These are phyloP conservation scores for Darevskia mixta DNA, from an alignment of 2,797 vertebrate genomes.

Conservation along the genomic window DNA sequence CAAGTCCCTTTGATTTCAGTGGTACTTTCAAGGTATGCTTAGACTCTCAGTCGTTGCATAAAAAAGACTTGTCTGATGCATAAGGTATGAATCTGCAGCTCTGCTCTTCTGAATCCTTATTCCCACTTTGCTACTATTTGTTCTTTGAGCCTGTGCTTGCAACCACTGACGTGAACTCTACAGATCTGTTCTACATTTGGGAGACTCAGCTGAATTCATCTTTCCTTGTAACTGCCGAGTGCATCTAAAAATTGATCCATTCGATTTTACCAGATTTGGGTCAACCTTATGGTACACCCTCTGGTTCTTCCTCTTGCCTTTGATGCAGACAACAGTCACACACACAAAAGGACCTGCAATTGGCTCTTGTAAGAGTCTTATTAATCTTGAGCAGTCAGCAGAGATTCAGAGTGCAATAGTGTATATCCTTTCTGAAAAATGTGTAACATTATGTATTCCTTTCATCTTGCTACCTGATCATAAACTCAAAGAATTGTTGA, in stretches of 20 bases:
- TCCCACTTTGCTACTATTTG: slow-evolving; percentile 9
- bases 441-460: background rate
- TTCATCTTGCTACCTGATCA: background rate
- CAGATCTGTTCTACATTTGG: background rate
- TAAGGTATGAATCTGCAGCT: slow-evolving; percentile 5
- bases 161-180: background rate
- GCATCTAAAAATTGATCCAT: background rate
- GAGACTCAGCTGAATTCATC: background rate
- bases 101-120: background rate
- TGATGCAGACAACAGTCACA: background rate
- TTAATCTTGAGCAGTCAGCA: background rate
- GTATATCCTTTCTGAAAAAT: background rate
- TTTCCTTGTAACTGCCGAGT: background rate
- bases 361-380: background rate
- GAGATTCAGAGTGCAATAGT: background rate
- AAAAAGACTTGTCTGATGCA: slow-evolving; percentile 3
- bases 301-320: background rate
- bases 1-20: slow-evolving; percentile 16
- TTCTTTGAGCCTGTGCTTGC: background rate
- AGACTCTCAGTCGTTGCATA: background rate
- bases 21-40: slow-evolving; percentile 12
- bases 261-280: slow-evolving; percentile 12
- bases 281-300: background rate
- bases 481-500: no score
- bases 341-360: background rate